Conservation (phyloP, 2,797 vertebrate species). For the Pantherophis vulpinus region DNA sequence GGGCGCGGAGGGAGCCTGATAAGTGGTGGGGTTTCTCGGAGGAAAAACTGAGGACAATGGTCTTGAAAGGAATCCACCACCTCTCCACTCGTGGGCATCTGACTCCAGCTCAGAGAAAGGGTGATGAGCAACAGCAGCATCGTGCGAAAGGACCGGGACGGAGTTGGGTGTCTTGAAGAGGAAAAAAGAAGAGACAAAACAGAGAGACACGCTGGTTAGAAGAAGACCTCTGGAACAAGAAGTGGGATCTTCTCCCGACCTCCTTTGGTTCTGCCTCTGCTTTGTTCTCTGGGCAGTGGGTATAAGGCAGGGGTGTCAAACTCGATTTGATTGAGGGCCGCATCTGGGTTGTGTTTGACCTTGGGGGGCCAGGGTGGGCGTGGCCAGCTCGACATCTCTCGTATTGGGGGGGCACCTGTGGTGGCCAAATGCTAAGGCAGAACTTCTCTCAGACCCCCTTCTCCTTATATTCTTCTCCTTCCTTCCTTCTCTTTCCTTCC, state of each 20-base stretch:
- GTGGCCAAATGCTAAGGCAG: too few species aligned
- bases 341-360: too few species aligned
- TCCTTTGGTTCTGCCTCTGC: too few species aligned
- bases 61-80: conserved; percentile 48
- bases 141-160: not conserved
- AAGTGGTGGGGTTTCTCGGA: conserved; percentile 27
- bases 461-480: too few species aligned
- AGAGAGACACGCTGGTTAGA: not conserved
- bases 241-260: not conserved
- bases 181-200: not conserved
- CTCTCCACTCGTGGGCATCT: conserved; percentile 3
- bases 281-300: not conserved
- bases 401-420: too few species aligned
- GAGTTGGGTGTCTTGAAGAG: too few species aligned
- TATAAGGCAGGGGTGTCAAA: too few species aligned
- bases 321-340: too few species aligned
- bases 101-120: not conserved
- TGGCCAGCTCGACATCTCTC: too few species aligned
- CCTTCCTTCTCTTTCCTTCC: not conserved
- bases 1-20: not conserved
- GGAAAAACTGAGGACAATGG: conserved; percentile 55
- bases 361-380: too few species aligned
- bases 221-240: not conserved
- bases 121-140: conserved; percentile 46
- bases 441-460: too few species aligned